Evolutionary conservation across 2,113 vertebrate genomes (phyloP).

Genomic region (Synchiropus splendidus): DNA sequence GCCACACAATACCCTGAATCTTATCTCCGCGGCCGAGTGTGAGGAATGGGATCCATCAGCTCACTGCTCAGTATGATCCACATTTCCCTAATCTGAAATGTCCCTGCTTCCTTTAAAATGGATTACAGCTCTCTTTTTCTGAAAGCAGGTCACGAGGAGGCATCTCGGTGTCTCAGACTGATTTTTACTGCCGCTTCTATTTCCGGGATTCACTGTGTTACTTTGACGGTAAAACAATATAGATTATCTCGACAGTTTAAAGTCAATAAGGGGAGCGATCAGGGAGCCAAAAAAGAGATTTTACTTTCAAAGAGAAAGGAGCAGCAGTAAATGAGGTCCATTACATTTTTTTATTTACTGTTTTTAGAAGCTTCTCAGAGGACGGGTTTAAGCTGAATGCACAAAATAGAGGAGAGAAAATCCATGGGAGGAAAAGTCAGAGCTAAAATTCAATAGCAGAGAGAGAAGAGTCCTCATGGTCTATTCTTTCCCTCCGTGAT

Average conservation of each 20-base stretch:
- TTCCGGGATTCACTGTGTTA: too few relatives aligned
- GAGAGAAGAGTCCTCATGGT: constrained; percentile 10
- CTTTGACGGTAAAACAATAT: constrained; percentile 20
- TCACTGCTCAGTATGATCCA: constrained; percentile 34
- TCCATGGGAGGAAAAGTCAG: constrained; percentile 10
- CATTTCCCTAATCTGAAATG: constrained; percentile 44
- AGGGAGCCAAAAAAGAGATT: constrained; percentile 21
- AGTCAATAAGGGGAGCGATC: constrained; percentile 6
- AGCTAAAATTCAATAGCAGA: constrained; percentile 1
- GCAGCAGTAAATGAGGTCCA: constrained; percentile 8
- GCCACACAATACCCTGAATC: constrained; percentile 35
- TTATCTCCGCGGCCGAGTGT: constrained; percentile 45
- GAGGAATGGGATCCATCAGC: constrained; percentile 48
- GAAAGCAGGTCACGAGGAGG: constrained; percentile 34
- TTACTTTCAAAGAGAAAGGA: constrained; percentile 25
- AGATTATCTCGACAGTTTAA: constrained; percentile 5
- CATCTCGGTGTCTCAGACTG: not conserved
- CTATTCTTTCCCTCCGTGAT: constrained; percentile 6
- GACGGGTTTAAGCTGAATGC: too few relatives aligned
- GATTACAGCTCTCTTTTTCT: constrained; percentile 34
- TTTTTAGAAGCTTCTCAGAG: too few relatives aligned
- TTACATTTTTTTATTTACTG: too few relatives aligned
- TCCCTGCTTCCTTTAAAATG: constrained; percentile 41
- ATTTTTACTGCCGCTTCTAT: not conserved
- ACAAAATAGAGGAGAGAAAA: constrained; percentile 11